Base-by-base conservation (phyloP, 1,140 invertebrate species). In the Lysiphlebus fabarum region DNA sequence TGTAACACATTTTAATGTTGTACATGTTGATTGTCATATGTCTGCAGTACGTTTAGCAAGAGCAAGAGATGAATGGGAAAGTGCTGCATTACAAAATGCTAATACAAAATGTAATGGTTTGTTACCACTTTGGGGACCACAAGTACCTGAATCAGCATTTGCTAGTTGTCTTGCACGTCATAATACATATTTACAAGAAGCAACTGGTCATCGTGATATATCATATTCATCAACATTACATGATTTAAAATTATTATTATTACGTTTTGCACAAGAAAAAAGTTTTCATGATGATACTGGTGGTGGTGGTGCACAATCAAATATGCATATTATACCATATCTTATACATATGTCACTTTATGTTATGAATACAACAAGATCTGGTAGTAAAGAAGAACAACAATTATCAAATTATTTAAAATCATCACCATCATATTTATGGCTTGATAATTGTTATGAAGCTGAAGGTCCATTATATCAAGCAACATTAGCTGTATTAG, bases 1-100 rank as follows among this genome's bases (percentile, higher is more conserved):
- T 0, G 96, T 99, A 4, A 96, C 94, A 5, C 96, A 99, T 82
- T 98, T 98, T 80, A 99, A 99, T 79, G 89, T 98, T 9, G 94
- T 99, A 5, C 96, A 99, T 79, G 89, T 98, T 9, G 95, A 99
- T 73, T 99, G 96, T 74, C 96, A 99, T 76, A 94, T 95, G 84
- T 93, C 93, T 8, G 96, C 96, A 49, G 95, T 99, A 40, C 78
- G 87, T 38, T 71, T 87, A 14, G 85, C 86, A 0, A 82, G 86
- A 7, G 85, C 84, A 0, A 85, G 96, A 58, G 95, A 98, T 70
- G 96, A 98, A 79, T 98, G 96, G 96, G 96, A 98, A 74, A 95
- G 92, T 59, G 96, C 96, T 0, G 93, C 95, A 5, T 80, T 99
- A 44, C 96, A 99, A 77, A 99, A 99, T 80, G 95, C 95, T 0